Evolutionary conservation across 2,797 vertebrate species (phyloP).

Genomic region (Typhlichthys subterraneus): DNA sequence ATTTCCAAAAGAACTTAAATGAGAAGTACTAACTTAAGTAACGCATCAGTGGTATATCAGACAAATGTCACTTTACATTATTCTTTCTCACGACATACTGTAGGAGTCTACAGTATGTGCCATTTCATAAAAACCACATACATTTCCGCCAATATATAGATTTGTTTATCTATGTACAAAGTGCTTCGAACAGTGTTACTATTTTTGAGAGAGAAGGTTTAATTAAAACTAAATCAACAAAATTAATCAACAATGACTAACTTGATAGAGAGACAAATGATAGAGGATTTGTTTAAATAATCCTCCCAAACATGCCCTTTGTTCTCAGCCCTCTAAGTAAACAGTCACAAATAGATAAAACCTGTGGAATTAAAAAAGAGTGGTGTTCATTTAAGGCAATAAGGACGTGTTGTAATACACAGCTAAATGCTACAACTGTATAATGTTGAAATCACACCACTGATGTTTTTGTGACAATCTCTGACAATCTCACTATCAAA

Average conservation of each 20-base stretch:
- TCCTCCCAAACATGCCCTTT: conserved; percentile 1
- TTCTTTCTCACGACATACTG: conserved; percentile 28
- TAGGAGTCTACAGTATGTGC: conserved; percentile 31
- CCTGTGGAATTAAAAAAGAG: conserved; percentile 25
- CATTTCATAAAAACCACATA: conserved; percentile 52
- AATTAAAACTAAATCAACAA: conserved; percentile 43
- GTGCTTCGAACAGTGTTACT: conserved; percentile 65
- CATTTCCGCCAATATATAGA: conserved; percentile 42
- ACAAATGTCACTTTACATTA: too few species aligned
- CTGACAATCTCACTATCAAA: conserved; percentile 28
- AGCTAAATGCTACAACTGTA: conserved; percentile 36
- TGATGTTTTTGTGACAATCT: conserved; percentile 27
- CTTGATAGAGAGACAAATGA: not conserved
- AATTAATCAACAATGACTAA: too few species aligned
- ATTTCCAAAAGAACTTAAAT: too few species aligned
- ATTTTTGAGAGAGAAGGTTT: conserved; percentile 32
- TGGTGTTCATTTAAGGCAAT: conserved; percentile 62
- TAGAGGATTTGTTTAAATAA: conserved; percentile 8
- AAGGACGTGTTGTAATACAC: conserved; percentile 41
- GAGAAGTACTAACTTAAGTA: too few species aligned
- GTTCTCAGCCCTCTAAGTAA: conserved; percentile 17
- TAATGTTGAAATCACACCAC: conserved; percentile 41
- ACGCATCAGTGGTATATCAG: too few species aligned
- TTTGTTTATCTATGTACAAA: conserved; percentile 63
- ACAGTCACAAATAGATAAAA: conserved; percentile 31